phyloP scores from a whole-genome alignment of 2,113 vertebrate species.

The Myotis davidii region DNA sequence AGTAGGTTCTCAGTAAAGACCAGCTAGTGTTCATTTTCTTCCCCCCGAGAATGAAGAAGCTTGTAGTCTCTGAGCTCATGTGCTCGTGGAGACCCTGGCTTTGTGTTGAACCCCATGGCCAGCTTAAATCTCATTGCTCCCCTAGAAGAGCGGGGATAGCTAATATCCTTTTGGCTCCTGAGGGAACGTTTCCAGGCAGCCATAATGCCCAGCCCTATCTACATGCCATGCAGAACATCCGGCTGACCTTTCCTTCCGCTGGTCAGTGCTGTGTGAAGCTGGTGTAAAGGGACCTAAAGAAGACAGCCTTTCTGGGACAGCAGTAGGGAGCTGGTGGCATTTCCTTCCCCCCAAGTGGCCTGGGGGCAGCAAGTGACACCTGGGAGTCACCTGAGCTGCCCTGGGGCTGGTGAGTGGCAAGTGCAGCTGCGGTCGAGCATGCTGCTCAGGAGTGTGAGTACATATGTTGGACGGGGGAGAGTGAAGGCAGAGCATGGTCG shows the following conservation, averaged over 20 bases:
- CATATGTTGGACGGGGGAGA: rapidly evolving
- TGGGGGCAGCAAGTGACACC: background rate
- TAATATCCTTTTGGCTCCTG: background rate
- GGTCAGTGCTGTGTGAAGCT: background rate
- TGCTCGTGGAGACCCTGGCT: background rate
- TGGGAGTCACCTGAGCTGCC: background rate
- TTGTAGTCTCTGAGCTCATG: background rate
- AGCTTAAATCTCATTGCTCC: background rate
- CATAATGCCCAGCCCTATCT: background rate
- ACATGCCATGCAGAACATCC: background rate
- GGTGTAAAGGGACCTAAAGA: background rate
- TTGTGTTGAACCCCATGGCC: background rate
- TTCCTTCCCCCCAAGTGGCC: background rate
- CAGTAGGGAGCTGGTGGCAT: background rate
- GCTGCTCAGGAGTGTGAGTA: background rate
- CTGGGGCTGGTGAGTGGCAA: background rate
- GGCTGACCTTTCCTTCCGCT: background rate
- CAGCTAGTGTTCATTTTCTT: background rate
- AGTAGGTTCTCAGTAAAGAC: background rate
- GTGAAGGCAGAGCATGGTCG: background rate
- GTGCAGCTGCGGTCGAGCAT: background rate
- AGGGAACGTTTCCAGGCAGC: background rate
- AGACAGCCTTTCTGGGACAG: background rate
- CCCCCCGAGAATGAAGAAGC: background rate
- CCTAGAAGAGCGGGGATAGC: background rate